phyloP scores from a whole-genome alignment of 1,140 invertebrate species.

The Hyposmocoma kahamanoa region DNA sequence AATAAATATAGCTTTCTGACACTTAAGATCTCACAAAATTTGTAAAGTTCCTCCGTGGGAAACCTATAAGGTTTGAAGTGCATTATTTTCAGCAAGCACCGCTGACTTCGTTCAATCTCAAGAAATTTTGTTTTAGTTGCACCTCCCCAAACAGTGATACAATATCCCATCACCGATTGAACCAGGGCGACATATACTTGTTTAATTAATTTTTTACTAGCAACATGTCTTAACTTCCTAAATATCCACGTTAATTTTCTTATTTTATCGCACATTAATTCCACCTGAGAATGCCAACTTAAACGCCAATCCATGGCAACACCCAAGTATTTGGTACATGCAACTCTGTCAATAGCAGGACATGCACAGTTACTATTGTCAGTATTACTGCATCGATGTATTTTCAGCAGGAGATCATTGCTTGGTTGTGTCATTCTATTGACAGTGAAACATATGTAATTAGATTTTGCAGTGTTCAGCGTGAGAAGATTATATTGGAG shows the following conservation, averaged over 20 bases:
- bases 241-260: not conserved
- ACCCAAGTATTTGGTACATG: not conserved
- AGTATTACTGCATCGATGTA: not conserved
- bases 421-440: not conserved
- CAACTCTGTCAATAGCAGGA: not conserved
- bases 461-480: slow-evolving; percentile 9
- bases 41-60: too few relatives aligned
- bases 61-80: too few relatives aligned
- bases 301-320: not conserved
- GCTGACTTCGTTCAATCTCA: not conserved
- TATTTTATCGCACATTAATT: not conserved
- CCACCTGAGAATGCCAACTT: not conserved
- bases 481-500: slow-evolving; percentile 10
- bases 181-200: not conserved
- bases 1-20: too few relatives aligned
- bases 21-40: too few relatives aligned
- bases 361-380: not conserved
- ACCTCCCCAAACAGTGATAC: not conserved
- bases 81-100: too few relatives aligned
- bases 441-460: slow-evolving; percentile 9
- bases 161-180: not conserved
- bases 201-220: not conserved
- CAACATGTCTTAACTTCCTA: not conserved
- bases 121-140: not conserved
- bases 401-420: not conserved